A percentile compares a stretch with the other conserved stretches of the same genome.
phyloP scores from a whole-genome alignment of 2,888 invertebrate species.

The Pollenia labialis region DNA sequence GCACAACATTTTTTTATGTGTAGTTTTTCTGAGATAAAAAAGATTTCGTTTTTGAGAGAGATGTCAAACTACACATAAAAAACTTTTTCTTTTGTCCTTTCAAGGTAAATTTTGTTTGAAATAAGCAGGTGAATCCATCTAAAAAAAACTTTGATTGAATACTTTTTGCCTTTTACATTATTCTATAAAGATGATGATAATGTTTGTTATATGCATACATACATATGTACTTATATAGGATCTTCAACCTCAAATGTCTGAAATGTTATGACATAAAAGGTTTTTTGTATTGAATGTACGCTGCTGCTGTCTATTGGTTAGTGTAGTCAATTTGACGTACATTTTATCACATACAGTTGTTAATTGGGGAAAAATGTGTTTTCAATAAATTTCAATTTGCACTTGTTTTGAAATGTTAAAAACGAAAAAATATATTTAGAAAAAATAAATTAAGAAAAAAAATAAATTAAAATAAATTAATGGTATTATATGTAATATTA shows the following conservation, averaged over 20 bases:
- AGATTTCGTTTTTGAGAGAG: no score
- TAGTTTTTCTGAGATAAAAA: no score
- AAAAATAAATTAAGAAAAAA: neutral
- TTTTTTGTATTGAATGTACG: no score
- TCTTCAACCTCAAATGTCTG: no score
- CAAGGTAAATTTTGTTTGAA: no score
- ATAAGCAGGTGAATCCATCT: no score
- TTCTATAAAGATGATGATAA: neutral
- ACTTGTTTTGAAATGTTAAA: slow-evolving; percentile 50
- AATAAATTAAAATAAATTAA: slow-evolving; percentile 45
- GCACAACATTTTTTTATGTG: no score
- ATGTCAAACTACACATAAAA: no score
- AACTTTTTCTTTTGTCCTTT: no score
- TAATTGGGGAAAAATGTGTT: slow-evolving; percentile 64
- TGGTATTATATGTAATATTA: slow-evolving; percentile 8
- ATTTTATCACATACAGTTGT: slow-evolving; percentile 56
- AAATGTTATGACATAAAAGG: neutral
- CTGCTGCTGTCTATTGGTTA: neutral
- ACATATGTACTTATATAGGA: no score
- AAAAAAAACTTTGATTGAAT: slow-evolving; percentile 29
- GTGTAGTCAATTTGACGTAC: neutral
- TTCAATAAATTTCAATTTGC: slow-evolving; percentile 69
- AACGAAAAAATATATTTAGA: slow-evolving; percentile 30
- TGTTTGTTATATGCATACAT: no score
- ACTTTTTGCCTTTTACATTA: neutral